Percentiles rank a stretch among this genome's conserved stretches.
phyloP scores from a whole-genome alignment of 53 echinoderm and acorn worm genomes.

The Holothuria leucospilota region DNA sequence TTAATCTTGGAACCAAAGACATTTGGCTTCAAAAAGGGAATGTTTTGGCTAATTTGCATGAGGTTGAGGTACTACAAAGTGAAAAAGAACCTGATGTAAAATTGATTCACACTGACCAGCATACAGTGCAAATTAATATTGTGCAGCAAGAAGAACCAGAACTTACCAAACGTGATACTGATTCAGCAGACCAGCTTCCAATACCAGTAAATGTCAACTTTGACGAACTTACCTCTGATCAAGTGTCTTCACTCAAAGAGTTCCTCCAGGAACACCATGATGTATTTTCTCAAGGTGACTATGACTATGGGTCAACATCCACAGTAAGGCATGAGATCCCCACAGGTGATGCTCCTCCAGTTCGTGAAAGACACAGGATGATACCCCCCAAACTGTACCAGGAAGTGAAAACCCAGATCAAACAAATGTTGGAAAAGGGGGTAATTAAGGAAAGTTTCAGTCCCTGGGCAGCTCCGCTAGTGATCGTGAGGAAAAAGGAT shows the following conservation, averaged over 20 bases:
- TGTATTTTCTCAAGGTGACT: slow-evolving; percentile 48
- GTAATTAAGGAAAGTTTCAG: slow-evolving; percentile 45
- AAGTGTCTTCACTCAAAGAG: neutral
- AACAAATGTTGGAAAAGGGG: slow-evolving; percentile 53
- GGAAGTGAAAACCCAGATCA: slow-evolving; percentile 55
- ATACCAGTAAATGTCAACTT: too few species aligned
- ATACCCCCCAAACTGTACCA: slow-evolving; percentile 44
- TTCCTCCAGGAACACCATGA: slow-evolving; percentile 9
- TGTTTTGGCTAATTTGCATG: neutral
- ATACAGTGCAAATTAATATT: too few species aligned
- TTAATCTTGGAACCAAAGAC: neutral
- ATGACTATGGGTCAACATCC: slow-evolving; percentile 51
- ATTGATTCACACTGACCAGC: too few species aligned
- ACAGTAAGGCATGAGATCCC: slow-evolving; percentile 52
- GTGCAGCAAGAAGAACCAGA: too few species aligned
- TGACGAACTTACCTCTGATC: too few species aligned
- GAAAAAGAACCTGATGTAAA: too few species aligned
- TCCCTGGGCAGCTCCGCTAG: slow-evolving; percentile 57
- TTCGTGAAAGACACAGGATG: slow-evolving; percentile 23
- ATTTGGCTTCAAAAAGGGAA: slow-evolving; percentile 4
- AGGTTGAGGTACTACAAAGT: neutral
- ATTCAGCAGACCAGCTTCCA: too few species aligned
- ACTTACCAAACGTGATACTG: too few species aligned
- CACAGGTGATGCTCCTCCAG: slow-evolving; percentile 41
- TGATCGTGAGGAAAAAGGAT: slow-evolving; percentile 56